phyloP scores from a whole-genome alignment of 2,113 vertebrate species.

The Rynchops niger region DNA sequence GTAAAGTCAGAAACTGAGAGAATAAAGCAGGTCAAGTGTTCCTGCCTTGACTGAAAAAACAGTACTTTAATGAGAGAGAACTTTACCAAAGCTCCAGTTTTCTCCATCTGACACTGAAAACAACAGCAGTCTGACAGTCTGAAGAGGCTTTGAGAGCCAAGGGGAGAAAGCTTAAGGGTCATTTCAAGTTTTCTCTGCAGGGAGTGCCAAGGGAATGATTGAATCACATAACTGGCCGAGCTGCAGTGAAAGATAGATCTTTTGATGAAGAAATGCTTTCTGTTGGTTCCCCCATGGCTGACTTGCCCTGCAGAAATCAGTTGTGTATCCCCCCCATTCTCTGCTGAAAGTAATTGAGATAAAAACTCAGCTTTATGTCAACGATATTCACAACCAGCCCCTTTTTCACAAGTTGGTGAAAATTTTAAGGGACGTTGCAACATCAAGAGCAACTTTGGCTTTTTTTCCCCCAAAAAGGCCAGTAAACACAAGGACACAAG shows the following conservation, averaged over 20 bases:
- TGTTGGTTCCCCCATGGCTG: not conserved
- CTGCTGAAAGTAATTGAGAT: not conserved
- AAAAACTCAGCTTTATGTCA: not conserved
- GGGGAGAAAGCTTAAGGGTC: not conserved
- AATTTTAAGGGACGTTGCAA: not conserved
- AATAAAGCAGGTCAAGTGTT: conserved; percentile 6
- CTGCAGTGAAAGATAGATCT: not conserved
- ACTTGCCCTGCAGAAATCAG: not conserved
- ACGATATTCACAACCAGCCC: not conserved
- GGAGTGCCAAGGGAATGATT: not conserved
- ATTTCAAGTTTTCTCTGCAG: not conserved
- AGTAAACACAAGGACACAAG: not conserved
- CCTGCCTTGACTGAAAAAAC: not conserved
- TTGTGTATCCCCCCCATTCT: not conserved
- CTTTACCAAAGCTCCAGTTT: not conserved
- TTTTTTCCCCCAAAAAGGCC: not conserved
- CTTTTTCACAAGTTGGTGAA: not conserved
- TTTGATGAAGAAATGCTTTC: not conserved
- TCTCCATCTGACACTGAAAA: not conserved
- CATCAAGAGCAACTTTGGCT: not conserved
- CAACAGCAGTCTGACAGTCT: not conserved
- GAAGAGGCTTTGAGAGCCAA: not conserved
- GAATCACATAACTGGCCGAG: not conserved
- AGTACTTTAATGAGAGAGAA: not conserved
- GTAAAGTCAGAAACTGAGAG: not conserved